Percentiles rank a stretch among this genome's conserved stretches.
These are phyloP conservation scores for Anthoptus insignis DNA, from an alignment of 2,888 invertebrate species.

Conservation along the genomic window DNA sequence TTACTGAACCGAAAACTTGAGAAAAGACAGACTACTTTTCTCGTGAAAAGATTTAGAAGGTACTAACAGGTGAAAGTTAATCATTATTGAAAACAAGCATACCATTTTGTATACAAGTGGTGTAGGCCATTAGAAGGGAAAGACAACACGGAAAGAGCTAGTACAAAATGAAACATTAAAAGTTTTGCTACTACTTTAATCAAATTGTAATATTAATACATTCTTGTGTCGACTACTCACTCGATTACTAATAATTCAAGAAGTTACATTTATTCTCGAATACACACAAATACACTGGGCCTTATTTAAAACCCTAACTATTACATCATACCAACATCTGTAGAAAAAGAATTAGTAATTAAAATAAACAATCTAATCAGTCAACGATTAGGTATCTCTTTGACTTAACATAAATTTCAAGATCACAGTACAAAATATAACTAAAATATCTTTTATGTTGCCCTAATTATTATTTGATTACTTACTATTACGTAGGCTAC, in stretches of 20 bases:
- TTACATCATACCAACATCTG: constrained; percentile 3
- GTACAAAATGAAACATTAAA: neutral
- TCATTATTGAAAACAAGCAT: too few species aligned
- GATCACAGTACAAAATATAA: constrained; percentile 35
- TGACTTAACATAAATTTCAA: constrained; percentile 22
- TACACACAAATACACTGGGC: constrained; percentile 15
- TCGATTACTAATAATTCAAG: constrained; percentile 22
- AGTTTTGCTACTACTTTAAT: constrained; percentile 26
- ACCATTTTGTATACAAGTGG: too few species aligned
- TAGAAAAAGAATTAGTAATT: constrained; percentile 8
- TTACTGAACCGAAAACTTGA: too few species aligned
- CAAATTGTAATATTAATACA: constrained; percentile 28
- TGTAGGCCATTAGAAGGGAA: too few species aligned
- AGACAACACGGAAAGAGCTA: too few species aligned
- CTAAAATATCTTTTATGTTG: constrained; percentile 21
- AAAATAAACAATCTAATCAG: constrained; percentile 10
- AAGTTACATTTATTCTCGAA: constrained; percentile 14
- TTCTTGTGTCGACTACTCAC: constrained; percentile 11
- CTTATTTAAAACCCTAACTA: neutral
- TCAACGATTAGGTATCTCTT: neutral
- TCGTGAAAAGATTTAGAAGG: too few species aligned
- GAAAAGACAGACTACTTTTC: too few species aligned
- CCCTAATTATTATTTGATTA: too few species aligned
- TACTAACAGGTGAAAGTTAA: too few species aligned
- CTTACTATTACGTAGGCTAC: constrained; percentile 48